Conservation (phyloP, 2,888 invertebrate genomes). For the Papilio demoleus region DNA sequence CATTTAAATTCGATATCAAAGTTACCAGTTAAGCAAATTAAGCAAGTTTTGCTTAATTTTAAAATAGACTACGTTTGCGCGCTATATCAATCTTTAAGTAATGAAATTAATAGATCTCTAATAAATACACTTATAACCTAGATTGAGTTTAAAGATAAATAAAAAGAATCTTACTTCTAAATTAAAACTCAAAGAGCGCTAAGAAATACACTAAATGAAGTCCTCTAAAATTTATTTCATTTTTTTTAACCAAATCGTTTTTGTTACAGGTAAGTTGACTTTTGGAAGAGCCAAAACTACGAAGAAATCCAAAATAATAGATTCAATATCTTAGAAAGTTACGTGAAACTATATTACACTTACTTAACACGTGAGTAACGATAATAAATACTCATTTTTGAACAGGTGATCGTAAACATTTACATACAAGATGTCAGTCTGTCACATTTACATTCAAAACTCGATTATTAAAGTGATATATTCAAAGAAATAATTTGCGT, state of each 20-base stretch:
- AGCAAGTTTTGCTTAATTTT: background rate
- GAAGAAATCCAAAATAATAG: background rate
- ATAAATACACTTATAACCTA: background rate
- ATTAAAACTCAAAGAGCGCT: too few relatives aligned
- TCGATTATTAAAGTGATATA: background rate
- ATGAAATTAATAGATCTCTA: background rate
- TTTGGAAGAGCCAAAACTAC: background rate
- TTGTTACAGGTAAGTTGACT: slow-evolving; percentile 62
- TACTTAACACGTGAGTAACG: background rate
- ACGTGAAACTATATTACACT: background rate
- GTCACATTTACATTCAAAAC: too few relatives aligned
- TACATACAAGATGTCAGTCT: background rate
- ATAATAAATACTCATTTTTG: slow-evolving; percentile 13
- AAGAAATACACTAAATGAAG: too few relatives aligned
- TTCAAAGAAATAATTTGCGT: too few relatives aligned
- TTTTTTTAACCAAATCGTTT: slow-evolving; percentile 24
- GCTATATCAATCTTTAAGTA: background rate
- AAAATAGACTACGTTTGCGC: background rate
- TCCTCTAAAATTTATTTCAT: too few relatives aligned
- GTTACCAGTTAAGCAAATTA: slow-evolving; percentile 21
- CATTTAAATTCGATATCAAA: slow-evolving; percentile 49
- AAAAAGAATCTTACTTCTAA: too few relatives aligned
- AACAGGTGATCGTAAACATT: background rate
- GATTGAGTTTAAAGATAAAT: background rate
- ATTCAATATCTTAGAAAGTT: background rate